phyloP scores from a whole-genome alignment of 2,113 vertebrate species.

The Mustela lutreola region DNA sequence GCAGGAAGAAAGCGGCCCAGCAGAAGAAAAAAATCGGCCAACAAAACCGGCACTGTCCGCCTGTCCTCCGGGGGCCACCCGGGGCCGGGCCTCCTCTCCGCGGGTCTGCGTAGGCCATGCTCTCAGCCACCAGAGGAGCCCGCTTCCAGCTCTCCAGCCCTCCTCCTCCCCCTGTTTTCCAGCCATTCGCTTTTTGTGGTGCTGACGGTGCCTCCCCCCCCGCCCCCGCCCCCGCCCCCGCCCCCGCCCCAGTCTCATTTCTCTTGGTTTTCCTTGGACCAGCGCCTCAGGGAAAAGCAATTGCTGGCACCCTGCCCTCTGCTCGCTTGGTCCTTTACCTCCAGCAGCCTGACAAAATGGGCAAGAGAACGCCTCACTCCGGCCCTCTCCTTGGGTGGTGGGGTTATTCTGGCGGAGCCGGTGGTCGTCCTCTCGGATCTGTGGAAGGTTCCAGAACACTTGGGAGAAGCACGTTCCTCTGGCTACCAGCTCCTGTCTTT shows the following conservation, averaged over 20 bases:
- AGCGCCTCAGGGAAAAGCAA: constrained; percentile 78
- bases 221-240: not conserved
- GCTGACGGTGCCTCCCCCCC: constrained; percentile 1
- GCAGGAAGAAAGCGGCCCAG: constrained; percentile 85
- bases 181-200: constrained; percentile 67
- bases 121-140: constrained; percentile 68
- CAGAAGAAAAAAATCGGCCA: constrained; percentile 65
- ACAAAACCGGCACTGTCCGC: constrained; percentile 85
- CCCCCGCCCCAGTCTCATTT: constrained; percentile 49
- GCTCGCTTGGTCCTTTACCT: constrained; percentile 71
- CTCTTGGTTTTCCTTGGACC: constrained; percentile 72
- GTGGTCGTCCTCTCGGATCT: not conserved
- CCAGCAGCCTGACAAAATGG: not conserved
- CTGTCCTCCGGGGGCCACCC: constrained; percentile 76
- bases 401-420: not conserved
- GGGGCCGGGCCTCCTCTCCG: constrained; percentile 70
- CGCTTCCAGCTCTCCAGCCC: constrained; percentile 47
- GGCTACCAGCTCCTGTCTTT: not conserved
- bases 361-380: not conserved
- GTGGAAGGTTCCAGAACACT: not conserved
- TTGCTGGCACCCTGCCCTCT: constrained; percentile 77
- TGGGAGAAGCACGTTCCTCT: not conserved
- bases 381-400: constrained; percentile 57
- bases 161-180: constrained; percentile 66
- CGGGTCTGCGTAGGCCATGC: constrained; percentile 60